Evolutionary conservation across 2,888 invertebrate genomes (phyloP).

Genomic region (Patella ulyssiponensis): DNA sequence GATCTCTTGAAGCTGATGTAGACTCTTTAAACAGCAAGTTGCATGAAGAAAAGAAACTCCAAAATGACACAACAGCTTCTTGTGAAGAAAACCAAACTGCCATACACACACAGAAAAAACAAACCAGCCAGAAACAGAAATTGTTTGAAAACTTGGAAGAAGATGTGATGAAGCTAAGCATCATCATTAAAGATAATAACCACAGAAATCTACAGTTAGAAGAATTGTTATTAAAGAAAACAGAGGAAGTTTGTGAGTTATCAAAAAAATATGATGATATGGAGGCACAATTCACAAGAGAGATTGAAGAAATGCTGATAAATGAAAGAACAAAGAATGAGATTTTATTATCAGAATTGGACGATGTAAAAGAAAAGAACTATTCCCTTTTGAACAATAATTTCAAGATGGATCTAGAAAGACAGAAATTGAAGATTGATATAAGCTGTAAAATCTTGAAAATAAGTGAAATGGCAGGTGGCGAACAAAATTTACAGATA

Average conservation of each 20-base stretch:
- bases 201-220: not conserved
- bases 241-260: not conserved
- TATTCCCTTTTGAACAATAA: not conserved
- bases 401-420: not conserved
- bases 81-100: not conserved
- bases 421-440: conserved; percentile 7
- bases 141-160: conserved; percentile 16
- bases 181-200: not conserved
- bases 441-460: not conserved
- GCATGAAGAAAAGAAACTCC: not conserved
- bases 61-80: not conserved
- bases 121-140: conserved; percentile 8
- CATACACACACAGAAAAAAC: not conserved
- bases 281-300: not conserved
- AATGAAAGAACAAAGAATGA: not conserved
- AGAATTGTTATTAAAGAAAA: not conserved
- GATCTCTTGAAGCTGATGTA: conserved; percentile 14
- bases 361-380: not conserved
- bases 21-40: conserved; percentile 1
- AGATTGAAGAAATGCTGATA: not conserved
- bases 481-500: not conserved
- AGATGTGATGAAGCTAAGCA: not conserved
- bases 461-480: conserved; percentile 7
- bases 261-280: conserved; percentile 12
- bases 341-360: not conserved